A percentile compares a stretch with the other conserved stretches of the same genome.
Conservation (phyloP, 2,113 vertebrate species). For the Coreoperca whiteheadi region DNA sequence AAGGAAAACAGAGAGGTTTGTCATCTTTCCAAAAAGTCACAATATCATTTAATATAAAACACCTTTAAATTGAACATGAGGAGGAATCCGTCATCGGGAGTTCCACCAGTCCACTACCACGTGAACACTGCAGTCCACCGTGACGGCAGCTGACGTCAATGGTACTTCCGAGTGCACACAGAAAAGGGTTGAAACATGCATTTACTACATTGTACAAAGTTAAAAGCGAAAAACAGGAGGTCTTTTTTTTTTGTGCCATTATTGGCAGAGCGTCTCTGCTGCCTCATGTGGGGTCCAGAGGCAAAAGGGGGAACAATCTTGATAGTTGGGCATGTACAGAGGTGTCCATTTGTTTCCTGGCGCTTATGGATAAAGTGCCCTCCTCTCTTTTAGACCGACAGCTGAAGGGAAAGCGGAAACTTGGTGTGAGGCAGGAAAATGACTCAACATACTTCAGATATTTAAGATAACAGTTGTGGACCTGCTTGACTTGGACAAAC, state of each 20-base stretch:
- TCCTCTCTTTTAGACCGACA: slow-evolving; percentile 83
- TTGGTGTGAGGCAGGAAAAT: slow-evolving; percentile 83
- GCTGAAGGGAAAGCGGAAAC: slow-evolving; percentile 86
- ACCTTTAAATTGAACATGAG: slow-evolving; percentile 81
- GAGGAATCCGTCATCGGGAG: slow-evolving; percentile 73
- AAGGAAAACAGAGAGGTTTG: slow-evolving; percentile 55
- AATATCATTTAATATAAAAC: slow-evolving; percentile 89
- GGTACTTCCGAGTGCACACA: slow-evolving; percentile 79
- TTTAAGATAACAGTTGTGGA: slow-evolving; percentile 65
- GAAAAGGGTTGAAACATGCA: slow-evolving; percentile 86
- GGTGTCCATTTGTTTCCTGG: slow-evolving; percentile 82
- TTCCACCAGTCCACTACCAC: slow-evolving; percentile 66
- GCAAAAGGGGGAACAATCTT: slow-evolving; percentile 76
- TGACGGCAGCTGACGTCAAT: slow-evolving; percentile 63
- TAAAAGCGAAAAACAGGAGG: slow-evolving; percentile 72
- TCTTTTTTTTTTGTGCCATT: slow-evolving; percentile 64
- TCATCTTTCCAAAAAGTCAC: slow-evolving; percentile 85
- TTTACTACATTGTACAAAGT: slow-evolving; percentile 85
- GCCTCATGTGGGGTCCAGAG: slow-evolving; percentile 79
- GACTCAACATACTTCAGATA: slow-evolving; percentile 78
- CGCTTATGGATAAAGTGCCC: slow-evolving; percentile 77
- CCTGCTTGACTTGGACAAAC: slow-evolving; percentile 47
- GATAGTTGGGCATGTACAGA: slow-evolving; percentile 83
- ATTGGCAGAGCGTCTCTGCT: slow-evolving; percentile 73
- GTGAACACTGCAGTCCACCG: slow-evolving; percentile 65